phyloP scores from a whole-genome alignment of 2,113 vertebrate species.

The Heterotilapia buettikoferi region DNA sequence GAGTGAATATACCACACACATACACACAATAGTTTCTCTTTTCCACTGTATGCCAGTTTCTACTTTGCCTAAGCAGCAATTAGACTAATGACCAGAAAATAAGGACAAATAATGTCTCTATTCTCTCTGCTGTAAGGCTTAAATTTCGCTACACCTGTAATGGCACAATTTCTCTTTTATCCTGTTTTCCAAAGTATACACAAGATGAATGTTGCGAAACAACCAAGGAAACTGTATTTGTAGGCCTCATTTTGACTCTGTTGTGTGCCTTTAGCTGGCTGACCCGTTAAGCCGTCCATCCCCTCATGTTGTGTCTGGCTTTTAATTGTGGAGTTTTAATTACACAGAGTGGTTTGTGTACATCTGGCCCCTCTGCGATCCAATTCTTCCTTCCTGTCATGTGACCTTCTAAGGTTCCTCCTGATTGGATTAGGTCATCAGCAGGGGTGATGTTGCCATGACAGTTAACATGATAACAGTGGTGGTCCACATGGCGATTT shows the following conservation, averaged over 20 bases:
- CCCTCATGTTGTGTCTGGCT: slow-evolving; percentile 40
- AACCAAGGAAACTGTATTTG: neutral
- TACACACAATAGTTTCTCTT: slow-evolving; percentile 4
- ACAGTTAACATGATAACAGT: slow-evolving; percentile 71
- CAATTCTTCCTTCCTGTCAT: slow-evolving; percentile 73
- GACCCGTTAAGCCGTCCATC: neutral
- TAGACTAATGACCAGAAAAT: slow-evolving; percentile 60
- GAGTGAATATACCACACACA: slow-evolving; percentile 50
- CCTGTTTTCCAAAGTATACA: neutral
- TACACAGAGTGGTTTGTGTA: slow-evolving; percentile 61
- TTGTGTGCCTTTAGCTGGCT: neutral
- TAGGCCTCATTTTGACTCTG: neutral
- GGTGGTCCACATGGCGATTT: slow-evolving; percentile 41
- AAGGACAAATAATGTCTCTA: slow-evolving; percentile 17
- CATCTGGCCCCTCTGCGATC: slow-evolving; percentile 69
- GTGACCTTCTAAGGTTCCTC: slow-evolving; percentile 66
- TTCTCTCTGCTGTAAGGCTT: neutral
- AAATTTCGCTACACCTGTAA: neutral
- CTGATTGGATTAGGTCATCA: slow-evolving; percentile 82
- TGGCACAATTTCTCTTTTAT: neutral
- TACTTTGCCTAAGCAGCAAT: slow-evolving; percentile 46
- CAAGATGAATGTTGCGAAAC: neutral
- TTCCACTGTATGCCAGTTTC: slow-evolving; percentile 26
- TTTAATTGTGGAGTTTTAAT: slow-evolving; percentile 66
- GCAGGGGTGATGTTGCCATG: slow-evolving; percentile 73